Conservation (phyloP, 2,113 vertebrate species). For the Zapornia atra region DNA sequence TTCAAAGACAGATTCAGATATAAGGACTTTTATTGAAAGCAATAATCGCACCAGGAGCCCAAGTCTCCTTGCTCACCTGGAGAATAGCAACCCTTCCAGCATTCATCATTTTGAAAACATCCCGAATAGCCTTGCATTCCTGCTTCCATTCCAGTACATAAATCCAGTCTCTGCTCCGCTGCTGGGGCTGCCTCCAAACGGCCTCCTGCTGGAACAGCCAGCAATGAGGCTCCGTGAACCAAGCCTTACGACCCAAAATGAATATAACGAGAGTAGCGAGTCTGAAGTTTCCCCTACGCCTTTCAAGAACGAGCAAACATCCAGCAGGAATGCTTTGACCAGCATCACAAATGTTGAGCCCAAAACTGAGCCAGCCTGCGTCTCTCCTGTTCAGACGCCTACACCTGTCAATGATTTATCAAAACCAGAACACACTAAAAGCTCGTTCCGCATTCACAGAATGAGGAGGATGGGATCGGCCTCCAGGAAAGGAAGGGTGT, state of each 20-base stretch:
- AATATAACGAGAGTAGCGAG: constrained; percentile 95
- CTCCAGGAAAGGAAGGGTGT: constrained; percentile 97
- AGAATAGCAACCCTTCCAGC: constrained; percentile 97
- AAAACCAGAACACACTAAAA: constrained; percentile 92
- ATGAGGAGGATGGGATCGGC: constrained; percentile 96
- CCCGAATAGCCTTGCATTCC: constrained; percentile 95
- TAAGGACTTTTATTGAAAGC: constrained; percentile 99
- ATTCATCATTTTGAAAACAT: constrained; percentile 99
- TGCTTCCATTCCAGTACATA: constrained; percentile 98
- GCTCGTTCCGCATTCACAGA: constrained; percentile 94
- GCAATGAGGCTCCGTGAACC: constrained; percentile 90
- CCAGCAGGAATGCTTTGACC: constrained; percentile 87
- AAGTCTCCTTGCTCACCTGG: constrained; percentile 92
- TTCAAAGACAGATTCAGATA: constrained; percentile 97
- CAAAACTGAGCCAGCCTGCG: constrained; percentile 91
- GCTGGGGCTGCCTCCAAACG: constrained; percentile 94
- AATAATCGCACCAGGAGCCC: constrained; percentile 98
- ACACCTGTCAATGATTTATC: constrained; percentile 81
- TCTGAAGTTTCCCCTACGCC: constrained; percentile 95
- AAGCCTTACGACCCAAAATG: constrained; percentile 89
- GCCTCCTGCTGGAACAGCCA: constrained; percentile 91
- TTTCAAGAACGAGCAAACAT: constrained; percentile 89
- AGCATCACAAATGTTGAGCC: constrained; percentile 91
- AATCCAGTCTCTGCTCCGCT: constrained; percentile 96
- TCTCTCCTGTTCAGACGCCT: constrained; percentile 84